phyloP scores from a whole-genome alignment of 2,113 vertebrate species.

The Catharus minimus region DNA sequence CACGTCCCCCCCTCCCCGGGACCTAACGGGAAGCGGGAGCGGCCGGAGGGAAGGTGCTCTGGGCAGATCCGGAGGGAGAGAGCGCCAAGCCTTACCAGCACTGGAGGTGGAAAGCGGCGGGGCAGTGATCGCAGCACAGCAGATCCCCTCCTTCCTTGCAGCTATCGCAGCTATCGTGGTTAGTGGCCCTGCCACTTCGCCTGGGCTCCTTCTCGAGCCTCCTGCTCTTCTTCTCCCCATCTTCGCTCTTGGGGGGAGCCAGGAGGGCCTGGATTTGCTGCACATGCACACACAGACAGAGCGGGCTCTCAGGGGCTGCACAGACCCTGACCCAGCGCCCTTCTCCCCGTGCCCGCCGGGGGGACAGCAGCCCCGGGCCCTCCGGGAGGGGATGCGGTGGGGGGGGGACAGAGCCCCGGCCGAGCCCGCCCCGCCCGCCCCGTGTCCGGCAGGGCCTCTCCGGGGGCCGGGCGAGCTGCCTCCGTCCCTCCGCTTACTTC shows the following conservation, averaged over 20 bases:
- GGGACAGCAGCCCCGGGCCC: neutral
- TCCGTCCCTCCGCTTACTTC: conserved; percentile 65
- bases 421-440: conserved; percentile 28
- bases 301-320: conserved; percentile 12
- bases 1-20: neutral
- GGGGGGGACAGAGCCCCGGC: neutral
- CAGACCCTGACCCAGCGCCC: conserved; percentile 17
- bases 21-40: conserved; percentile 20
- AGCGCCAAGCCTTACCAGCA: conserved; percentile 86
- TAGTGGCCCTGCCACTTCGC: conserved; percentile 91
- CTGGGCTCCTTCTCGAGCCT: conserved; percentile 89
- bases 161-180: conserved; percentile 97
- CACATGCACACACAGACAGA: conserved; percentile 12
- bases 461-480: conserved; percentile 45
- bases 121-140: conserved; percentile 94
- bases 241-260: conserved; percentile 92
- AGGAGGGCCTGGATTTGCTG: conserved; percentile 96
- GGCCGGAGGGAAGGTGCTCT: neutral
- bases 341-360: neutral
- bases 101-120: conserved; percentile 94
- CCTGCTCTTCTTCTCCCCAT: conserved; percentile 87
- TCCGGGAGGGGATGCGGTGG: neutral
- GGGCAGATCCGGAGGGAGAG: neutral
- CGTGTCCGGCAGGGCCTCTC: conserved; percentile 19
- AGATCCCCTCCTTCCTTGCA: conserved; percentile 95